Evolutionary conservation across 2,113 vertebrate species (phyloP), one percentile per base, ranked within the genome.

Genomic region (Paraplagusia blochii): DNA sequence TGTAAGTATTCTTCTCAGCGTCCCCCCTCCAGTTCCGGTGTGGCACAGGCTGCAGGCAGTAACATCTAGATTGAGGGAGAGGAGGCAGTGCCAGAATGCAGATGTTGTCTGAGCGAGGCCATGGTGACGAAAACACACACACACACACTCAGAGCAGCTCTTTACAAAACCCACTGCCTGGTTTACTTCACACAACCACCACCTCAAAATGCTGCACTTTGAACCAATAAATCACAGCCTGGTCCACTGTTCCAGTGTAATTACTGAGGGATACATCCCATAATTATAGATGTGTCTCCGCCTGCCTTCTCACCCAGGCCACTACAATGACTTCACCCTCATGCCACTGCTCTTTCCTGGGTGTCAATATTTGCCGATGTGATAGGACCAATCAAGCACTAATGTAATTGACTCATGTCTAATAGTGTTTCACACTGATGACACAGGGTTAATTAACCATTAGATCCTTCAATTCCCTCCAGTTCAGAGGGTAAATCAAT

Each of bases 1-100:
- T 77, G 72, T 88, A 83, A 88, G 78, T 88, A 89, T 89, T 88
- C 87, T 82, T 76, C 83, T 88, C 87, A 87, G 84, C 81, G n/a
- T 85, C 63, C 75, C 69, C 53, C 80, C 81, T 79, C 65, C 70
- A 81, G 85, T 83, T 83, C 76, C 82, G 83, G 73, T 87, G 85
- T 87, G 84, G 83, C 87, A 79, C 71, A 71, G 69, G 76, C 87
- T 84, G 71, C 83, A 84, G 82, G 85, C 87, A 81, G 81, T 81
- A 79, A 85, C 75, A 84, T 87, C 77, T 73, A 86, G 85, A 86
- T 87, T 81, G 84, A 83, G 83, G 22, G 3, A 84, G 83, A 75
- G 78, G 75, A 81, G 72, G 54, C 71, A 75, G 70, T 63, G 69
- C 72, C 80, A 70, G 87, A 86, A 89, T 88, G 88, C 87, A 79